phyloP scores from a whole-genome alignment of 2,797 vertebrate species.

The Poecilia picta region DNA sequence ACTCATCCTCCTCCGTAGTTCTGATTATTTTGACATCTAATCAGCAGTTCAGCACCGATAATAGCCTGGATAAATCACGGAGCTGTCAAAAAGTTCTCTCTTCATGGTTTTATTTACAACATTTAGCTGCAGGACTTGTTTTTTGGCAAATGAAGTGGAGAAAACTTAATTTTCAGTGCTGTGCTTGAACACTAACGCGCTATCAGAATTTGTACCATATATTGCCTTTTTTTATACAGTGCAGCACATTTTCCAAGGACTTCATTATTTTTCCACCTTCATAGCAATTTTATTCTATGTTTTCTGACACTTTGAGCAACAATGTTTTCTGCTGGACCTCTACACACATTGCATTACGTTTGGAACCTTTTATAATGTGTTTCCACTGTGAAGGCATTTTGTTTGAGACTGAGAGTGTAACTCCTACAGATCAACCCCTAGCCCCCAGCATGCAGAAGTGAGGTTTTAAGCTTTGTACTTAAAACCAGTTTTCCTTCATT shows the following conservation, averaged over 20 bases:
- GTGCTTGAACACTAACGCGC: not conserved
- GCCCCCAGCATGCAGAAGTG: not conserved
- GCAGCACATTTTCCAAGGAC: not conserved
- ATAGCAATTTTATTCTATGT: not conserved
- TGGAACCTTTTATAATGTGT: not conserved
- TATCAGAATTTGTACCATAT: not conserved
- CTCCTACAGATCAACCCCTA: not conserved
- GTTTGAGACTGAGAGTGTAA: not conserved
- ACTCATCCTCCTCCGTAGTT: not conserved
- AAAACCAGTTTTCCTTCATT: not conserved
- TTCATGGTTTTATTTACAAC: slow-evolving; percentile 1
- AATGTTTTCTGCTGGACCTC: not conserved
- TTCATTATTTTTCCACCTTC: not conserved
- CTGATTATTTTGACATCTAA: slow-evolving; percentile 13
- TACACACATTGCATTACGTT: not conserved
- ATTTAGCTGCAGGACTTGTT: not conserved
- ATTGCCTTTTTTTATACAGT: not conserved
- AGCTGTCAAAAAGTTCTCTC: not conserved
- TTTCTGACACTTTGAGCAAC: not conserved
- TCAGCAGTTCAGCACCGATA: not conserved
- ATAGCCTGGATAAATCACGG: not conserved
- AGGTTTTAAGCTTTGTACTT: not conserved
- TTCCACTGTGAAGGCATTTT: not conserved
- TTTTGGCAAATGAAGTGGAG: not conserved
- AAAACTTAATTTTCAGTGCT: not conserved